Evolutionary conservation across 1,140 invertebrate genomes (phyloP).

Genomic region (Heliconius hewitsoni): DNA sequence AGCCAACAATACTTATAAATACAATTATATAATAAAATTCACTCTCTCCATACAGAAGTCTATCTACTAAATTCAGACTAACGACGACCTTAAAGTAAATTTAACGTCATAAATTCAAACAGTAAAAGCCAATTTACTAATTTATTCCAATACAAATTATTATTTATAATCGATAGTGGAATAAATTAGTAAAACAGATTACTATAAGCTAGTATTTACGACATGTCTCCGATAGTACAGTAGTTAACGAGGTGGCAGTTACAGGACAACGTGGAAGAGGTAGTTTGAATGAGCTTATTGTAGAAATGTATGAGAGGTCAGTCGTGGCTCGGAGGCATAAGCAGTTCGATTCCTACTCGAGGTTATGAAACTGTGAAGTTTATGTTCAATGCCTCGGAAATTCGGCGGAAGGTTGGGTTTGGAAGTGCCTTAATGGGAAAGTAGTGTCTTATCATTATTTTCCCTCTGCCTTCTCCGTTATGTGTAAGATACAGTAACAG

Average conservation of each 20-base stretch:
- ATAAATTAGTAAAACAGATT: slow-evolving; percentile 27
- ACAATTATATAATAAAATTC: too few relatives aligned
- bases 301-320: slow-evolving; percentile 5
- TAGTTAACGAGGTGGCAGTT: slow-evolving; percentile 41
- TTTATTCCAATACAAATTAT: neutral
- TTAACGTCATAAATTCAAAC: neutral
- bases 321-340: too few relatives aligned
- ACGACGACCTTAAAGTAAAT: neutral
- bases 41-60: neutral
- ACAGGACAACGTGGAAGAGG: slow-evolving; percentile 39
- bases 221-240: slow-evolving; percentile 24
- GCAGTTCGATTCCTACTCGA: too few relatives aligned
- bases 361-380: too few relatives aligned
- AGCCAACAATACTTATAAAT: too few relatives aligned
- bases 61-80: neutral
- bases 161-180: slow-evolving; percentile 16
- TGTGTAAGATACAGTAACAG: too few relatives aligned
- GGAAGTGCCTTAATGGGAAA: too few relatives aligned
- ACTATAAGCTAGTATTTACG: slow-evolving; percentile 30
- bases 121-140: neutral
- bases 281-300: slow-evolving; percentile 30
- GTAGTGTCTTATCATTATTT: too few relatives aligned
- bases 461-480: too few relatives aligned
- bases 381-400: too few relatives aligned
- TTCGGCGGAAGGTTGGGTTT: too few relatives aligned